A percentile compares a stretch with the other conserved stretches of the same genome.
These are phyloP conservation scores for Chesias legatella DNA, from an alignment of 2,888 invertebrate species.

Conservation along the genomic window DNA sequence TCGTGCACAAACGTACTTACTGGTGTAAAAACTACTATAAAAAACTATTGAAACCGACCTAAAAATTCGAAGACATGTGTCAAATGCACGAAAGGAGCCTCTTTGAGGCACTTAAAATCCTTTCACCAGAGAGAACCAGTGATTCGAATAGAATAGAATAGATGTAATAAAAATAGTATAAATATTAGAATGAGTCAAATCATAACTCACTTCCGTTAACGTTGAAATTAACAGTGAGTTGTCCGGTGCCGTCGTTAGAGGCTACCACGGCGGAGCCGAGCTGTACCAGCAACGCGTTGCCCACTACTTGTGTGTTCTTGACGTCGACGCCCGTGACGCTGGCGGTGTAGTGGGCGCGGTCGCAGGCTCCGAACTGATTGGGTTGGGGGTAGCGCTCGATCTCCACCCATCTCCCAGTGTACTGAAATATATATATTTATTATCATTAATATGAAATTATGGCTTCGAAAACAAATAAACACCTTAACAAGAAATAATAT, in stretches of 20 bases:
- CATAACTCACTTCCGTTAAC: conserved; percentile 65
- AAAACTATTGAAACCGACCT: too few species aligned
- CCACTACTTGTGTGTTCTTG: conserved; percentile 48
- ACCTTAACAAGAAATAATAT: too few species aligned
- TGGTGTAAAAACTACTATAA: too few species aligned
- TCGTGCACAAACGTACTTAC: too few species aligned
- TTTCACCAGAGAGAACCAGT: too few species aligned
- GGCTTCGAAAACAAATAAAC: too few species aligned
- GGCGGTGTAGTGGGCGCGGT: conserved; percentile 75
- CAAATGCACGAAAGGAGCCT: too few species aligned
- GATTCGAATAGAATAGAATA: not conserved
- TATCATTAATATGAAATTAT: too few species aligned
- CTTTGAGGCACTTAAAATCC: too few species aligned
- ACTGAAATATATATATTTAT: conserved; percentile 33
- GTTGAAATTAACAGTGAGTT: conserved; percentile 76
- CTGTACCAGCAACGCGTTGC: conserved; percentile 66
- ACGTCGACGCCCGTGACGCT: conserved; percentile 38
- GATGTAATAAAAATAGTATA: not conserved
- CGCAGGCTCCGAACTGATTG: conserved; percentile 82
- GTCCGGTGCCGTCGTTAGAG: conserved; percentile 68
- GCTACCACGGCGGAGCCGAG: conserved; percentile 70
- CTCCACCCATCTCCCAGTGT: conserved; percentile 81
- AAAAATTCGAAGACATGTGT: too few species aligned
- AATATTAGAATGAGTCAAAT: not conserved
- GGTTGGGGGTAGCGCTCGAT: conserved; percentile 81